Conservation (phyloP, 2,888 invertebrate species). For the Cheilosia grossa region DNA sequence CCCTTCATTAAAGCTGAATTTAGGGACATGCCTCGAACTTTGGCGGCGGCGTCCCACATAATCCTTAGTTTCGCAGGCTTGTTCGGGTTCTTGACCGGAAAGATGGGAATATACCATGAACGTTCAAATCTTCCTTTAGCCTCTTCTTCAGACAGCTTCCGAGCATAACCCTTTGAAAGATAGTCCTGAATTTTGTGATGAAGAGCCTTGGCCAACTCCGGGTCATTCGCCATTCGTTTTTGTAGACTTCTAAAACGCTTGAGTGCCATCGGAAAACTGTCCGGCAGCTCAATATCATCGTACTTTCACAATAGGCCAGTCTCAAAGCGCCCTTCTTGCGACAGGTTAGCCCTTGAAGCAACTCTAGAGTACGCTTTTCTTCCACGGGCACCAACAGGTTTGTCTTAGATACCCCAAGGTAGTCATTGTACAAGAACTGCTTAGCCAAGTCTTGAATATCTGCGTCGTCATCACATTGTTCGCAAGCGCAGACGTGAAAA, state of each 20-base stretch:
- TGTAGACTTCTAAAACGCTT: no score
- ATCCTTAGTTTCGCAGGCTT: constrained; percentile 13
- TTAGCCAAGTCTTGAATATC: constrained; percentile 1
- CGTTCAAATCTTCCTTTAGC: constrained; percentile 3
- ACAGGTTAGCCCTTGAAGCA: constrained; percentile 4
- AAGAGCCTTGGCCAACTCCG: constrained; percentile 19
- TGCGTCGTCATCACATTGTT: constrained; percentile 9
- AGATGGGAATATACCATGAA: no score
- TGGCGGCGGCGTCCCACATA: background rate
- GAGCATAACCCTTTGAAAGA: constrained; percentile 17
- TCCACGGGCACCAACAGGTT: background rate
- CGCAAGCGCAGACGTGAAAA: constrained; percentile 12
- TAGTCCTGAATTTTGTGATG: constrained; percentile 20
- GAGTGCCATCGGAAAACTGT: no score
- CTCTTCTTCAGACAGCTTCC: background rate
- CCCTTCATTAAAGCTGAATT: background rate
- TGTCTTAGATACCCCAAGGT: constrained; percentile 1
- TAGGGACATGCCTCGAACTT: background rate
- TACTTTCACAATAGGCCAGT: constrained; percentile 23
- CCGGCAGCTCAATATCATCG: background rate
- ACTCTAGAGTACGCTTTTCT: background rate
- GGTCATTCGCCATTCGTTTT: background rate
- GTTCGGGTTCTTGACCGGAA: constrained; percentile 18
- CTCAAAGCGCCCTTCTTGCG: constrained; percentile 2
- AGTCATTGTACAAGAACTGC: constrained; percentile 3